These are phyloP conservation scores for Sitobion miscanthi DNA, from an alignment of 1,140 invertebrate genomes.

Conservation along the genomic window DNA sequence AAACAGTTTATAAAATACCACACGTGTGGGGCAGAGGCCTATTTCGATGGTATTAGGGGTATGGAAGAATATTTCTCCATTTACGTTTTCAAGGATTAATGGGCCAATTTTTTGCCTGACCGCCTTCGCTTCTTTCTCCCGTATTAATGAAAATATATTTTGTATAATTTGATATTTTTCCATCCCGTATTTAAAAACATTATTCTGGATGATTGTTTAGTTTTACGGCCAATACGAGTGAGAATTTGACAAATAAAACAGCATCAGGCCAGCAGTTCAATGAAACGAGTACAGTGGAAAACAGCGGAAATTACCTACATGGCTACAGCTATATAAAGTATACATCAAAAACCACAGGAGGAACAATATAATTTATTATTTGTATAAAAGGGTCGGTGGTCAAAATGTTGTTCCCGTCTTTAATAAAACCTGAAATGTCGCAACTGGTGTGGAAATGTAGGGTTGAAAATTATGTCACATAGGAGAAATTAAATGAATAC, in stretches of 20 bases:
- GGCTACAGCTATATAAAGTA: background rate
- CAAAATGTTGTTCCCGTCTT: no score
- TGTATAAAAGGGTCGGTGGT: no score
- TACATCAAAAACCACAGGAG: background rate
- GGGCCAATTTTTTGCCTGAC: background rate
- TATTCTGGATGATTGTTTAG: background rate
- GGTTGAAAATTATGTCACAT: no score
- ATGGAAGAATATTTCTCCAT: background rate
- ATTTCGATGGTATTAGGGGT: background rate
- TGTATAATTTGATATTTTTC: background rate
- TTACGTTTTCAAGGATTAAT: background rate
- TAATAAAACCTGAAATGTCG: no score
- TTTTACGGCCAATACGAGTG: background rate
- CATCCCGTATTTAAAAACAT: background rate
- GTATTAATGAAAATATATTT: background rate
- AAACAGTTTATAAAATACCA: background rate
- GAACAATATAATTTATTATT: background rate
- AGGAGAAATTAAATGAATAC: no score
- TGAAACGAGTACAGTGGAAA: background rate
- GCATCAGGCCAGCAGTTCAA: background rate
- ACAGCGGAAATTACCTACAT: background rate
- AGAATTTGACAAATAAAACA: background rate
- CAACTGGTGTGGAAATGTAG: no score
- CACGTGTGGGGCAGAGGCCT: background rate
- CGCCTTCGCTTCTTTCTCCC: background rate